Conservation (phyloP, 2,113 vertebrate species). For the Micronycteris hirsuta region DNA sequence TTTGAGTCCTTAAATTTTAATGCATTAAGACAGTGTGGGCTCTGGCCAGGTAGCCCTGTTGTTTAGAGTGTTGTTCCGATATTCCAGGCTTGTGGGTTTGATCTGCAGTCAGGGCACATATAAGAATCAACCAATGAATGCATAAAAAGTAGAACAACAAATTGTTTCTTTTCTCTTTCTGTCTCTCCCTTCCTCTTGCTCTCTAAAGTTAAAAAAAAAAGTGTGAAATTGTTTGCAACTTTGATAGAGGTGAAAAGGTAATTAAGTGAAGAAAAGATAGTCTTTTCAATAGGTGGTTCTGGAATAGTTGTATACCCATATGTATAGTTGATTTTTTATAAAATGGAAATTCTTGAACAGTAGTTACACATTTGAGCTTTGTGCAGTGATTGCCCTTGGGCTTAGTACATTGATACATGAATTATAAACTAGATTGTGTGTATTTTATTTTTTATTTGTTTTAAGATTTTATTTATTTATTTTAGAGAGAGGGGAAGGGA, state of each 20-base stretch:
- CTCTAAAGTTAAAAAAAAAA: no score
- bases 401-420: background rate
- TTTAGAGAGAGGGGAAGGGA: no score
- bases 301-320: background rate
- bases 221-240: background rate
- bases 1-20: background rate
- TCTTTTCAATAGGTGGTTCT: background rate
- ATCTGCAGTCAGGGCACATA: no score
- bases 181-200: no score
- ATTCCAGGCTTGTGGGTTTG: no score
- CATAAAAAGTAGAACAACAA: no score
- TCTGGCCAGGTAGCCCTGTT: no score
- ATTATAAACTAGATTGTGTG: background rate
- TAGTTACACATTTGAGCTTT: background rate
- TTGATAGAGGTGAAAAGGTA: background rate
- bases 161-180: no score
- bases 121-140: no score
- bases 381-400: background rate
- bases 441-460: constrained; percentile 33
- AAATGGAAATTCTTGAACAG: background rate
- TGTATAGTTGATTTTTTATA: background rate
- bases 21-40: no score
- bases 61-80: no score
- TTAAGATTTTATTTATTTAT: no score
- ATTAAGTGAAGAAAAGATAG: background rate